Evolutionary conservation across 2,113 vertebrate species (phyloP).

Genomic region (Alectura lathami): DNA sequence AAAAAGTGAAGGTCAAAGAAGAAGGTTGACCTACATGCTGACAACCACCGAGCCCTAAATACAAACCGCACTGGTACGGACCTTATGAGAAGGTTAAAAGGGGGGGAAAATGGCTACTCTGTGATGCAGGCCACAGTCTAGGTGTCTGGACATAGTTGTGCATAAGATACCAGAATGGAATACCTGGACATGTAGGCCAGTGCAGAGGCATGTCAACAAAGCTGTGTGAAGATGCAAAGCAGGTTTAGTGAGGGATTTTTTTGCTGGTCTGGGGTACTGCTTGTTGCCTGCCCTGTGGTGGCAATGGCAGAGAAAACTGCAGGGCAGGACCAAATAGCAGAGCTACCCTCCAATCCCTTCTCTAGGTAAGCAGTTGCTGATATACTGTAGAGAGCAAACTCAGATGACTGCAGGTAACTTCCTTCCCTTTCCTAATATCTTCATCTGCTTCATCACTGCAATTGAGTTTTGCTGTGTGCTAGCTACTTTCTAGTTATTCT

Average conservation of each 20-base stretch:
- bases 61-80: neutral
- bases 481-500: neutral
- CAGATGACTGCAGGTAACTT: neutral
- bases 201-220: neutral
- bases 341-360: neutral
- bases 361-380: neutral
- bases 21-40: neutral
- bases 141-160: neutral
- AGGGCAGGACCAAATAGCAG: neutral
- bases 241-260: neutral
- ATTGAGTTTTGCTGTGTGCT: neutral
- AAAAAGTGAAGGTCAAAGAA: slow-evolving; percentile 27
- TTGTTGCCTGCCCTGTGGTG: neutral
- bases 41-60: neutral
- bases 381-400: neutral
- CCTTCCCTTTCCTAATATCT: neutral
- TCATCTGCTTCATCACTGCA: neutral
- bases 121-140: neutral
- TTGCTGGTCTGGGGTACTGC: neutral
- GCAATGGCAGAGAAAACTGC: neutral
- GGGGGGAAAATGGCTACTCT: neutral
- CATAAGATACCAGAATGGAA: neutral
- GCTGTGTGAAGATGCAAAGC: neutral
- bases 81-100: neutral
- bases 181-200: neutral